Evolutionary conservation across 92 coral and sea anemone species (phyloP).

Genomic region (Zoanthus solanderi): DNA sequence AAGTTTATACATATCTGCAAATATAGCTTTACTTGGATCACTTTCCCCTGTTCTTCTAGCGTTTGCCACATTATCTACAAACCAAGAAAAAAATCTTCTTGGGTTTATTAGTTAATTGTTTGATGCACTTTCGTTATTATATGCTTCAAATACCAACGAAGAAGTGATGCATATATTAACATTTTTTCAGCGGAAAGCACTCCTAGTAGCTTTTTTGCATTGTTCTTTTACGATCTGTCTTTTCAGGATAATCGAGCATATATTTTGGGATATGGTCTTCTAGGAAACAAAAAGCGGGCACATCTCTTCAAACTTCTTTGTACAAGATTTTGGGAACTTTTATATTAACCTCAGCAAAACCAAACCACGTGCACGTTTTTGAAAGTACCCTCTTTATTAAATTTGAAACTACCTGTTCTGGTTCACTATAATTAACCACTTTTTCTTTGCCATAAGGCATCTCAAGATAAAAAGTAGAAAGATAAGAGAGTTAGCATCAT

Average conservation of each 20-base stretch:
- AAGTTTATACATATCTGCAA: too few species aligned
- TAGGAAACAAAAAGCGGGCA: conserved; percentile 29
- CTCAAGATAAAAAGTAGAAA: not conserved
- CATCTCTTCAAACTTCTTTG: conserved; percentile 17
- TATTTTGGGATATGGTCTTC: conserved; percentile 25
- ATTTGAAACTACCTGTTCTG: not conserved
- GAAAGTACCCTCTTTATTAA: not conserved
- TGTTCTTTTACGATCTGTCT: not conserved
- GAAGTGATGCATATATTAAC: too few species aligned
- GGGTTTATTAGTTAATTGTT: too few species aligned
- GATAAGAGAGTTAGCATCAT: conserved; percentile 26
- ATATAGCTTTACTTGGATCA: too few species aligned
- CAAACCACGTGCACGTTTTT: not conserved
- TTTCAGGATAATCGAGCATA: not conserved
- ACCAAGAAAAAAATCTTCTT: too few species aligned
- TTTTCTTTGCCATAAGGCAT: conserved; percentile 42
- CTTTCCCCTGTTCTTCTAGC: too few species aligned
- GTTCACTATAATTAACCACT: not conserved
- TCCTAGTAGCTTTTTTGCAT: too few species aligned
- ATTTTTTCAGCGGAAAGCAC: too few species aligned
- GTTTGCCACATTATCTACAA: too few species aligned
- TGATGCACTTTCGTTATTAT: too few species aligned
- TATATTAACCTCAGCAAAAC: conserved; percentile 40
- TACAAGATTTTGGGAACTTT: conserved; percentile 20
- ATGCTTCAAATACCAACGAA: too few species aligned